Base-by-base conservation (phyloP, 2,888 invertebrate genomes). In the Phania funesta region DNA sequence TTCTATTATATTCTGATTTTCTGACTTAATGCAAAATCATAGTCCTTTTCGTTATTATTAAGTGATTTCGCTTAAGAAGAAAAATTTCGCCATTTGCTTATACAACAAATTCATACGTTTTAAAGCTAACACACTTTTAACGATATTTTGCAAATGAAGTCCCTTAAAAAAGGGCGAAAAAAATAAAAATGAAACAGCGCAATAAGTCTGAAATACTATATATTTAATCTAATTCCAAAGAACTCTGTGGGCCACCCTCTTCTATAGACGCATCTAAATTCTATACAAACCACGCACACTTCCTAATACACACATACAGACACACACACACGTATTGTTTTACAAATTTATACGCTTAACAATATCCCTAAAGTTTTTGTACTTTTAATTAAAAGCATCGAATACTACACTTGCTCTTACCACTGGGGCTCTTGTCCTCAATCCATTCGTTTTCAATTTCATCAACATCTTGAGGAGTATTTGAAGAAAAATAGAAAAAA, bases 371-470 rank as follows among this genome's bases (percentile, higher is more conserved):
- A 82, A 82, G 74, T 70, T 78, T 67, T 58, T 78, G 74, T 82
- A 52, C 38, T 74, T 82, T 80, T 78, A 82, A 82, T 82, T 82
- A 78, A 82, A 82, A 78, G 74, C 78, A 75, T 82, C 52, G 65
- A 68, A 68, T 46, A 29, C 44, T 62, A 77, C 48, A 58, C 24
- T 29, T 20, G 9, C 46, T 48, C 48, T 56, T 32, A 16, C 29
- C 26, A 22, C 38, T 16, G 13, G 5, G 44, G 16, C 18, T 38
- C 22, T 65, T 68, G 52, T 29, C 18, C 38, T 38, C 13, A 68
- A 58, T 64, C 35, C 48, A 64, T 60, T 67, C 38, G 29, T n/a
- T 76, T 67, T 68, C 48, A 76, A 24, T 44, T 65, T 64, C 62
- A 62, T 74, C 41, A 70, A 50, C 58, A 46, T 56, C 64, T 74